These are phyloP conservation scores for Chascanopsetta lugubris DNA, from an alignment of 2,113 vertebrate genomes.

Conservation along the genomic window DNA sequence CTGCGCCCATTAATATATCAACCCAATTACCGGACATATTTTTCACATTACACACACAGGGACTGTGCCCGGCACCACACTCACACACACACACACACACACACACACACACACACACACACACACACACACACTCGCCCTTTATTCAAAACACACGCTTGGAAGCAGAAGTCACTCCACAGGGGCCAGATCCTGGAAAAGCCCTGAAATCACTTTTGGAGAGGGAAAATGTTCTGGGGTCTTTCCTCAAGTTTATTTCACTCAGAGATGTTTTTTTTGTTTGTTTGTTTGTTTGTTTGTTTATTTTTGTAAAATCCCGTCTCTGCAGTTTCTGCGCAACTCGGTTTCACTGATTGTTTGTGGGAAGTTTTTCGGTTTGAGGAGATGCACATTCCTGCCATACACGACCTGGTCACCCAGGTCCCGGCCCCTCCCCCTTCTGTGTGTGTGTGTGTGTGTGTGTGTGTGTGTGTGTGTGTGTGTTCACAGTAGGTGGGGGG, in stretches of 20 bases:
- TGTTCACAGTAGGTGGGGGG: conserved; percentile 41
- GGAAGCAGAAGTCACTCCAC: conserved; percentile 19
- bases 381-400: conserved; percentile 58
- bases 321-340: neutral
- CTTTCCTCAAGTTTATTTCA: no score
- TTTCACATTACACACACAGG: conserved; percentile 15
- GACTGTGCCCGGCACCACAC: conserved; percentile 26
- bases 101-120: conserved; percentile 6
- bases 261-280: neutral
- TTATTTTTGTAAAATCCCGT: no score
- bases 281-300: conserved; percentile 11
- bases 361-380: conserved; percentile 58
- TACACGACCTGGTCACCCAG: conserved; percentile 32
- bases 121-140: conserved; percentile 23
- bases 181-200: conserved; percentile 32
- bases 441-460: conserved; percentile 36
- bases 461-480: conserved; percentile 32
- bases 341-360: conserved; percentile 50
- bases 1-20: conserved; percentile 27
- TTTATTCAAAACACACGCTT: conserved; percentile 60
- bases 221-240: neutral
- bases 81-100: no score
- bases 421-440: neutral
- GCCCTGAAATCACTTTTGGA: conserved; percentile 9
- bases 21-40: conserved; percentile 30